These are phyloP conservation scores for Uloborus diversus DNA, from an alignment of 1,140 invertebrate genomes.

Conservation along the genomic window DNA sequence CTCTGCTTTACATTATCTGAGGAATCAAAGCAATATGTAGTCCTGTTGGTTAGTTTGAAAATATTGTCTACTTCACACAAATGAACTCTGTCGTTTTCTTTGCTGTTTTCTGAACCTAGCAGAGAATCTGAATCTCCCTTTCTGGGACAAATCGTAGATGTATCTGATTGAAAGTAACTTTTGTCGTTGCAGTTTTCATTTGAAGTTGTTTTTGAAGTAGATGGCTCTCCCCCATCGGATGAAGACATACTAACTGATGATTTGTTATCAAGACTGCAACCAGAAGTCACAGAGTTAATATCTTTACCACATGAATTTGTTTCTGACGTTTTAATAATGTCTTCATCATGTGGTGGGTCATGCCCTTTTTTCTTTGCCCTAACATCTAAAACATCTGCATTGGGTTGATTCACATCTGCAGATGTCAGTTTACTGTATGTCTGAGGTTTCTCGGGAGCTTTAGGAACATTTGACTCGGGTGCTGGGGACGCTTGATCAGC, in stretches of 20 bases:
- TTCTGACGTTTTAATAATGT: background rate
- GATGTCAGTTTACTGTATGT: background rate
- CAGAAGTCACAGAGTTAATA: background rate
- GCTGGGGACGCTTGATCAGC: background rate
- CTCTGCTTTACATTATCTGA: slow-evolving; percentile 1
- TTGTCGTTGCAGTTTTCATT: slow-evolving; percentile 9
- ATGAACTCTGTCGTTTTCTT: slow-evolving; percentile 45
- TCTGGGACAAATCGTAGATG: background rate
- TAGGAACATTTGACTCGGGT: background rate
- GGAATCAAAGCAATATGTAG: slow-evolving; percentile 26
- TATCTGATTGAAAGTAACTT: background rate
- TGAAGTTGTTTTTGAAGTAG: background rate
- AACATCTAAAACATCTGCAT: background rate
- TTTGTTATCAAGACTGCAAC: background rate
- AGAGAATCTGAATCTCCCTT: background rate
- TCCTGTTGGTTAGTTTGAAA: slow-evolving; percentile 30
- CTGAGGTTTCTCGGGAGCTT: background rate
- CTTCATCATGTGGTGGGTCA: slow-evolving; percentile 2
- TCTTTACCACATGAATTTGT: background rate
- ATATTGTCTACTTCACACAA: slow-evolving; percentile 44
- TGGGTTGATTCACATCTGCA: background rate
- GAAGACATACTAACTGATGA: background rate
- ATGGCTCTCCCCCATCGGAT: background rate
- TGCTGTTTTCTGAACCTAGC: background rate
- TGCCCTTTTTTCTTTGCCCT: slow-evolving; percentile 22